Conservation (phyloP, 2,113 vertebrate genomes). For the Cryptotis parvus region DNA sequence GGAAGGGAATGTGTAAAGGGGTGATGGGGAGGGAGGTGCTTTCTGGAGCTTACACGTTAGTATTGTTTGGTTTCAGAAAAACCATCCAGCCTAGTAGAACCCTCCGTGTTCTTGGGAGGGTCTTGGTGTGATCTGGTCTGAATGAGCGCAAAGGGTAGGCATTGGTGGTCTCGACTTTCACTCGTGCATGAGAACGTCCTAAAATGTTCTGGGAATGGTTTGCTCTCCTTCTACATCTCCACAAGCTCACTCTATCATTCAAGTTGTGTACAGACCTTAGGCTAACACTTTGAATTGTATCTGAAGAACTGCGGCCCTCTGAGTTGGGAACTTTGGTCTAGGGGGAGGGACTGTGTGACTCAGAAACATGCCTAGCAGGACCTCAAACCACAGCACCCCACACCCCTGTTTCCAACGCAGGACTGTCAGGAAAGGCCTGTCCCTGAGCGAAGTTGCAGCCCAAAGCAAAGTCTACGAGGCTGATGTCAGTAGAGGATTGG, state of each 20-base stretch:
- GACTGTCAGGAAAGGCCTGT: not conserved
- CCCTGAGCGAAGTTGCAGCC: not conserved
- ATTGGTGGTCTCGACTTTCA: not conserved
- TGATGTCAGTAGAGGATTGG: not conserved
- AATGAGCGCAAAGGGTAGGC: not conserved
- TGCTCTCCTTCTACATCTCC: not conserved
- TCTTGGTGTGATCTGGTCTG: not conserved
- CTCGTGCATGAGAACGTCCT: not conserved
- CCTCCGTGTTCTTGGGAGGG: no score
- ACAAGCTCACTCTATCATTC: not conserved
- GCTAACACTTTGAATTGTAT: not conserved
- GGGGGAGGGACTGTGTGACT: not conserved
- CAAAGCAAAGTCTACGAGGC: not conserved
- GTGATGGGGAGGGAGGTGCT: no score
- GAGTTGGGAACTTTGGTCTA: not conserved
- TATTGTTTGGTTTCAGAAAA: not conserved
- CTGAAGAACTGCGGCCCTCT: not conserved
- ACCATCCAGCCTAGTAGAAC: no score
- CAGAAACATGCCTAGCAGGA: fast-evolving
- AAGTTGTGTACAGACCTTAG: not conserved
- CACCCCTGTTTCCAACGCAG: not conserved
- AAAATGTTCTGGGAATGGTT: not conserved
- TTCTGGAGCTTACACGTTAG: not conserved
- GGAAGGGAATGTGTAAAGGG: no score
- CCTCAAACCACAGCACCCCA: not conserved